Evolutionary conservation across 2,113 vertebrate species (phyloP).

Genomic region (Leptocoma aspasia): DNA sequence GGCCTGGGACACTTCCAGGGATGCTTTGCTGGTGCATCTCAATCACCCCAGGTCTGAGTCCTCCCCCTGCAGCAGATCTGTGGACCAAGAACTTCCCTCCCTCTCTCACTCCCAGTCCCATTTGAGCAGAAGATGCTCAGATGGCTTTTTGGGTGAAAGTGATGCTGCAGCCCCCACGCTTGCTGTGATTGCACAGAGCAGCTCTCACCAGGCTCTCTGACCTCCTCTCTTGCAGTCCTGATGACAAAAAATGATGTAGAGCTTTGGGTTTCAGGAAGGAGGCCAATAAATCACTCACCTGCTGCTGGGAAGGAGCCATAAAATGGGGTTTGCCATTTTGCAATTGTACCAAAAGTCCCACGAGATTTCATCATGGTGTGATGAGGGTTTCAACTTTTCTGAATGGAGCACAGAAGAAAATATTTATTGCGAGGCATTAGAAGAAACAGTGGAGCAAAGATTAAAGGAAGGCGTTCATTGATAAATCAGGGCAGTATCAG

Average conservation of each 20-base stretch:
- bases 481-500: background rate
- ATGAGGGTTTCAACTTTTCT: background rate
- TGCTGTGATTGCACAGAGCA: background rate
- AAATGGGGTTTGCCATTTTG: background rate
- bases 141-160: background rate
- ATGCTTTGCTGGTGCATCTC: background rate
- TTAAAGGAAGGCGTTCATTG: background rate
- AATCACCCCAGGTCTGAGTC: accelerated
- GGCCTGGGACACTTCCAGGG: background rate
- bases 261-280: background rate
- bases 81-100: background rate
- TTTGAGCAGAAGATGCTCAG: background rate
- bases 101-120: background rate
- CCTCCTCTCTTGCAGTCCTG: background rate
- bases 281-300: background rate
- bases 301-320: background rate
- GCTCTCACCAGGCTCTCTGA: background rate
- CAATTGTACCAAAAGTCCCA: background rate
- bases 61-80: background rate
- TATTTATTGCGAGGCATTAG: background rate
- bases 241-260: background rate
- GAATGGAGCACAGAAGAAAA: background rate
- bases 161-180: background rate
- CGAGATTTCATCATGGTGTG: background rate
- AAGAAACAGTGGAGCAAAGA: background rate